Conservation (phyloP, 53 echinoderm and acorn worm genomes). For the Pentamera pediparva region DNA sequence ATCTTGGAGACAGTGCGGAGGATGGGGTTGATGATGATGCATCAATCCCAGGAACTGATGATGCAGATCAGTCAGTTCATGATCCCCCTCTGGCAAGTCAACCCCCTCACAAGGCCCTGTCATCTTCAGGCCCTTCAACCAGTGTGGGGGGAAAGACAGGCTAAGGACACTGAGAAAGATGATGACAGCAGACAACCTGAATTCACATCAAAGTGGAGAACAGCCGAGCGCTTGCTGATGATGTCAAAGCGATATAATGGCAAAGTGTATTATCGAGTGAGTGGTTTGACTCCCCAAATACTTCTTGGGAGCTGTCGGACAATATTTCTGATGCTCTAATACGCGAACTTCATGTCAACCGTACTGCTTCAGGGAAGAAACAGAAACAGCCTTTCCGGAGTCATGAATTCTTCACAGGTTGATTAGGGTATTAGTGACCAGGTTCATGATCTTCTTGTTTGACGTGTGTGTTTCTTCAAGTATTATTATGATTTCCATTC, state of each 20-base stretch:
- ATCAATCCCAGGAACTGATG: too few relatives aligned
- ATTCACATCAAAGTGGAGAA: neutral
- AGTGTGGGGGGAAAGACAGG: neutral
- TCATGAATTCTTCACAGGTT: constrained; percentile 18
- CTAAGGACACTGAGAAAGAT: neutral
- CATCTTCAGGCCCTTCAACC: constrained; percentile 6
- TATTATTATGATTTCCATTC: too few relatives aligned
- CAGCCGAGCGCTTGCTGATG: neutral
- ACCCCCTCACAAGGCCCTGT: constrained; percentile 14
- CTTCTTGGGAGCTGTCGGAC: constrained; percentile 7
- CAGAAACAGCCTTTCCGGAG: neutral
- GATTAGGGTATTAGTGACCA: too few relatives aligned
- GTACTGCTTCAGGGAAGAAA: constrained; percentile 9
- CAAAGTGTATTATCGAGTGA: constrained; percentile 13
- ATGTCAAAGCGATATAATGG: constrained; percentile 16
- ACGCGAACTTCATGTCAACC: neutral
- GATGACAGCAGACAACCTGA: too few relatives aligned
- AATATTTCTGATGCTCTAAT: constrained; percentile 20
- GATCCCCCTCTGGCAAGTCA: too few relatives aligned
- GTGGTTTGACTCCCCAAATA: neutral
- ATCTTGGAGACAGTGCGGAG: neutral
- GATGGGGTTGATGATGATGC: constrained; percentile 9
- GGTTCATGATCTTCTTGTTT: too few relatives aligned
- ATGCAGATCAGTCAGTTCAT: neutral
- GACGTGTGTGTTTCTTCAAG: too few relatives aligned